Percentiles rank a stretch among this genome's conserved stretches.
Conservation (phyloP, 2,797 vertebrate species). For the Gadopsis bispinosus region DNA sequence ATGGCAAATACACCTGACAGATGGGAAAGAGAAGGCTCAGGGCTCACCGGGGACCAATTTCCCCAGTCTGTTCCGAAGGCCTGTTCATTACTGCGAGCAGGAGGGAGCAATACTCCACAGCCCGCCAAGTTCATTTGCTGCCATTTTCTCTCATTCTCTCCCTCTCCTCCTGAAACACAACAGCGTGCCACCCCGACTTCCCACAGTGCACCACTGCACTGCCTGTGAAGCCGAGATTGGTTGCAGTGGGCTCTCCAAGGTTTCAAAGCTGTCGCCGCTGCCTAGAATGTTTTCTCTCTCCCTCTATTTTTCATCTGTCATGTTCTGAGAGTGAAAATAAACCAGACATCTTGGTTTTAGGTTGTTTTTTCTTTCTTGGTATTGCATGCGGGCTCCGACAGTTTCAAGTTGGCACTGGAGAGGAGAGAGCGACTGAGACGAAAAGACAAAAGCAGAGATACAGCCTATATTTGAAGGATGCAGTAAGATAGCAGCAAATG, state of each 20-base stretch:
- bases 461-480: constrained; percentile 40
- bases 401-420: constrained; percentile 35
- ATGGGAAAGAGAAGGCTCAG: constrained; percentile 56
- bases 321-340: constrained; percentile 72
- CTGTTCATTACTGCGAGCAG: constrained; percentile 78
- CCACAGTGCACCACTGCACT: constrained; percentile 65
- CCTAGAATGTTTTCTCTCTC: constrained; percentile 64
- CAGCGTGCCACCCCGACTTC: constrained; percentile 56
- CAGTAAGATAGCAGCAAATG: constrained; percentile 41
- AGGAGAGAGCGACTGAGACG: constrained; percentile 23
- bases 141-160: constrained; percentile 71
- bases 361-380: constrained; percentile 28
- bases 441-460: constrained; percentile 31
- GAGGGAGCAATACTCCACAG: constrained; percentile 76
- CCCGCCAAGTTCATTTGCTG: constrained; percentile 76
- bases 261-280: constrained; percentile 69
- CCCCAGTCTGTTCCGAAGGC: constrained; percentile 69
- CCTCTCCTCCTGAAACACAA: constrained; percentile 49
- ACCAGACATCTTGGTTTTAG: constrained; percentile 64
- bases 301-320: constrained; percentile 73
- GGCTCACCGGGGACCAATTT: constrained; percentile 72
- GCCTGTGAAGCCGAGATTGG: constrained; percentile 76
- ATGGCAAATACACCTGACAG: constrained; percentile 60
- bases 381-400: constrained; percentile 49
- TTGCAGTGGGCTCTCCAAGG: constrained; percentile 65